Conservation (phyloP, 2,113 vertebrate species). For the Paracyprichromis sp. region DNA sequence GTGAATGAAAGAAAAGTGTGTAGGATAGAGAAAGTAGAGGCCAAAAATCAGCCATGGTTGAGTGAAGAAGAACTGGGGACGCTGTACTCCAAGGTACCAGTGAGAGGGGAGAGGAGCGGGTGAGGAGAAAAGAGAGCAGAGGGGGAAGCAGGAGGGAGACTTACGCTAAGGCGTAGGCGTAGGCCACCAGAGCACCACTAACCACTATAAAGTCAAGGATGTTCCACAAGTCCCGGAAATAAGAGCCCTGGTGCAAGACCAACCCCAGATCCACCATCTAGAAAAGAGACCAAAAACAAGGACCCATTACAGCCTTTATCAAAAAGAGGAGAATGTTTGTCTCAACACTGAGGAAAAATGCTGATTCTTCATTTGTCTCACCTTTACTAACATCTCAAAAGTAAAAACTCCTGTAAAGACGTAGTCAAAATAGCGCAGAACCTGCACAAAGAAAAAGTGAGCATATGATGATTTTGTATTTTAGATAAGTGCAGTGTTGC, state of each 20-base stretch:
- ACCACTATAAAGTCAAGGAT: slow-evolving; percentile 98
- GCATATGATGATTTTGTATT: background rate
- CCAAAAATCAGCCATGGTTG: background rate
- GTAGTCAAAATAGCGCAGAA: slow-evolving; percentile 91
- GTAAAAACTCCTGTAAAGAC: slow-evolving; percentile 94
- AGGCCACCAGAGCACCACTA: slow-evolving; percentile 95
- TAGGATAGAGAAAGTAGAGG: background rate
- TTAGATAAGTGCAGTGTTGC: background rate
- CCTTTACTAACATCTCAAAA: slow-evolving; percentile 96
- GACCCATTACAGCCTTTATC: background rate
- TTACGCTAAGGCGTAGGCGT: slow-evolving; percentile 97
- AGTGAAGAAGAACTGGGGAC: background rate
- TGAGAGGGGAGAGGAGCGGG: background rate
- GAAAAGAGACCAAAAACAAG: background rate
- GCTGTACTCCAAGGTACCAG: slow-evolving; percentile 30
- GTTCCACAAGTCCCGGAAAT: slow-evolving; percentile 95
- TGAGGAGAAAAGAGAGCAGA: background rate
- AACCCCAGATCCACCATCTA: slow-evolving; percentile 94
- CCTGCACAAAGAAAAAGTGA: slow-evolving; percentile 59
- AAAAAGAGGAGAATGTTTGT: background rate
- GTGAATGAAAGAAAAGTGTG: background rate
- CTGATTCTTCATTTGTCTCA: slow-evolving; percentile 27
- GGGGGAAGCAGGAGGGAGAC: slow-evolving; percentile 59
- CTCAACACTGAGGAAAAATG: background rate
- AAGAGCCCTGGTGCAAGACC: slow-evolving; percentile 90